phyloP scores from a whole-genome alignment of 2,113 vertebrate species.

The Microcebus griseorufus region DNA sequence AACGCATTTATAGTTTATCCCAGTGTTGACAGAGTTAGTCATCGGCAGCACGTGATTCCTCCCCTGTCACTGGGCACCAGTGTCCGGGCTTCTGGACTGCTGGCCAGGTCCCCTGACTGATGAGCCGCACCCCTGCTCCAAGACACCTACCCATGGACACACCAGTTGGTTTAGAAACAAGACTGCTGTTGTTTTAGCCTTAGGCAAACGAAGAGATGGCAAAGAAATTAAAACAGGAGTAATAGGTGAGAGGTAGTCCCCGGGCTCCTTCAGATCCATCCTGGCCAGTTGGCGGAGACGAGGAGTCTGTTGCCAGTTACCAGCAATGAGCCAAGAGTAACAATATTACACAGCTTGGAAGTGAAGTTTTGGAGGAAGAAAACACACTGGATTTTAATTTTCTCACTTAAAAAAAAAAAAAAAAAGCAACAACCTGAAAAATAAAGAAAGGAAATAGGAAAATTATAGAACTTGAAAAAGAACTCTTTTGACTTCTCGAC shows the following conservation, averaged over 20 bases:
- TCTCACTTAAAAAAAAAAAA: background rate
- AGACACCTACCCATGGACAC: background rate
- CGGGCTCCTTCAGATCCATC: background rate
- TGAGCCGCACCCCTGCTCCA: background rate
- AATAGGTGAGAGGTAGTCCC: background rate
- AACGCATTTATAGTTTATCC: background rate
- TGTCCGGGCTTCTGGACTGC: background rate
- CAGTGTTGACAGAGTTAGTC: conserved; percentile 23
- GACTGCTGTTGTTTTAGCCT: background rate
- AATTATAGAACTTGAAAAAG: background rate
- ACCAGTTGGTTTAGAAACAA: background rate
- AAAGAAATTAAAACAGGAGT: background rate
- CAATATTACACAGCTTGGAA: conserved; percentile 7
- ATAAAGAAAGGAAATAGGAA: background rate
- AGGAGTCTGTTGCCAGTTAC: background rate
- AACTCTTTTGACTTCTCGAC: background rate
- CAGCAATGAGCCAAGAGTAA: background rate
- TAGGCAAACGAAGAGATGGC: background rate
- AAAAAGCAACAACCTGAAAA: background rate
- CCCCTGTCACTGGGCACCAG: background rate
- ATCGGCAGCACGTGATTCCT: background rate
- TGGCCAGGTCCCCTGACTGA: fast-evolving
- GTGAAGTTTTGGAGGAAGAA: conserved; percentile 49
- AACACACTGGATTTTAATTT: conserved; percentile 10
- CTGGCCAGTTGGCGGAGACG: background rate